Base-by-base conservation (phyloP, 35 echinoderm and acorn worm genomes). In the Nesometra sesokonis region DNA sequence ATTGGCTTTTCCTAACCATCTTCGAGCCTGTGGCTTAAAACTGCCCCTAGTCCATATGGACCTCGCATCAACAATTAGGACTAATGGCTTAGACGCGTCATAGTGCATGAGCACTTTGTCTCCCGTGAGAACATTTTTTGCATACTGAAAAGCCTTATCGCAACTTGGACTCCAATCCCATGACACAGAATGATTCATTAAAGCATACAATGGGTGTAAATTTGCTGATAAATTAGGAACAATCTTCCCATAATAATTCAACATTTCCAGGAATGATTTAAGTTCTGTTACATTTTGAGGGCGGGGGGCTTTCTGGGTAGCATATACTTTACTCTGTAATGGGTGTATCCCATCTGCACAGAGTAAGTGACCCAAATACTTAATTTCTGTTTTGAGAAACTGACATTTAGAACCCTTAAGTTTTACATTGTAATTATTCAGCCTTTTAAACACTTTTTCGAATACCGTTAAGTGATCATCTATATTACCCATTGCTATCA, bases 21-120 rank as follows among this genome's bases (percentile, higher is more conserved):
- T 35, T 82, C 84, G 85, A 86, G 43, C n/a, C n/a, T n/a, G n/a
- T n/a, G n/a, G n/a, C n/a, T n/a, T n/a, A n/a, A n/a, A n/a, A n/a
- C n/a, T n/a, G 88, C 91, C 11, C 91, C 87, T 82, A 89, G 57
- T 13, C 91, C 87, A 89, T 39, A 84, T 27, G 91, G 83, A 47
- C 82, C n/a, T 85, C n/a, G 86, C 78, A 86, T 93, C 91, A 78
- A 81, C 90, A 32, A 67, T 85, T 23, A 88, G 38, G 33, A 94
- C 37, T 21, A 91, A 35, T 0, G 80, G 86, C 46, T 88, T 86
- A 9, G 82, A 78, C 19, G 79, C 32, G 35, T 94, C 89, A 86
- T 94, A 91, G 77, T 85, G 89, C 43, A n/a, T n/a, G n/a, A n/a
- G n/a, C n/a, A n/a, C n/a, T n/a, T n/a, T n/a, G n/a, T n/a, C n/a